A percentile compares a stretch with the other conserved stretches of the same genome.
phyloP scores from a whole-genome alignment of 2,888 invertebrate species.

The Orthosia gothica region DNA sequence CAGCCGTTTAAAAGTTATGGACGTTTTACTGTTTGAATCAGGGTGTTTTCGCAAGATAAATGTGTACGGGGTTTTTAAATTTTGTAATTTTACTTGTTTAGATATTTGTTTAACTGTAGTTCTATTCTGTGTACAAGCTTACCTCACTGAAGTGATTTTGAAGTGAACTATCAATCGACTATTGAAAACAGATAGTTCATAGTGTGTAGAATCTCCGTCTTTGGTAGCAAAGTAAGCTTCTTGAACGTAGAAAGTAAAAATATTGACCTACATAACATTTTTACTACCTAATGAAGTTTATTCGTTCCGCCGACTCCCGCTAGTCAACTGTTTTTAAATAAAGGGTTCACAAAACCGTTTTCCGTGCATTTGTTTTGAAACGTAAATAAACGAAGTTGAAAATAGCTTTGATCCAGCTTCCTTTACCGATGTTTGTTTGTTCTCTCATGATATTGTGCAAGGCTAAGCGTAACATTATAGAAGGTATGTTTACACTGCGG shows the following conservation, averaged over 20 bases:
- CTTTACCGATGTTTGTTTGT: constrained; percentile 50
- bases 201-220: background rate
- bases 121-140: no score
- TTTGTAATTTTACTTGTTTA: no score
- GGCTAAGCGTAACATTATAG: constrained; percentile 45
- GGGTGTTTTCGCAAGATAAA: no score
- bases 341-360: constrained; percentile 41
- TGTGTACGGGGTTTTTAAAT: no score
- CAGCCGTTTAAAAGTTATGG: no score
- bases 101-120: no score
- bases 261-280: constrained; percentile 10
- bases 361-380: constrained; percentile 35
- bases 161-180: no score
- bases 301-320: background rate
- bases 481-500: constrained; percentile 36
- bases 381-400: constrained; percentile 43
- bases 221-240: background rate
- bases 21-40: no score
- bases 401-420: constrained; percentile 51
- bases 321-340: constrained; percentile 38
- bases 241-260: constrained; percentile 3
- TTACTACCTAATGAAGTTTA: constrained; percentile 23
- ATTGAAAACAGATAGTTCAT: no score
- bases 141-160: no score
- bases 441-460: constrained; percentile 52